Percentiles rank a stretch among this genome's conserved stretches.
Evolutionary conservation across 2,113 vertebrate genomes (phyloP).

Genomic region (Pedionomus torquatus): DNA sequence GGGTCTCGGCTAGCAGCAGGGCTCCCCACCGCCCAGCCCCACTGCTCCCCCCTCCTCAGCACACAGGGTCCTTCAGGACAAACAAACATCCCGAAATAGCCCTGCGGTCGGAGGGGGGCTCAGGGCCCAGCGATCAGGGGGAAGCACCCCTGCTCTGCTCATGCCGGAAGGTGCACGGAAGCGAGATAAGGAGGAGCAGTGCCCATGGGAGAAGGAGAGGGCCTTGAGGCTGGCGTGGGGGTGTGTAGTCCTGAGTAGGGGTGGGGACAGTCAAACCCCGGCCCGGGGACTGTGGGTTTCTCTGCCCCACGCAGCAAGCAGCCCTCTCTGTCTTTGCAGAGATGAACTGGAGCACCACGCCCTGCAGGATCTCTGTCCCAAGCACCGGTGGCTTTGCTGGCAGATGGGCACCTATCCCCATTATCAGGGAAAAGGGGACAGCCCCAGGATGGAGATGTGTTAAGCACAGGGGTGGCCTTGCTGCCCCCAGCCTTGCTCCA

Average conservation of each 20-base stretch:
- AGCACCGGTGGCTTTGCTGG: neutral
- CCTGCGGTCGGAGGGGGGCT: neutral
- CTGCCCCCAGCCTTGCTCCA: neutral
- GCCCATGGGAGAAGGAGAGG: neutral
- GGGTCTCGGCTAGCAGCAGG: neutral
- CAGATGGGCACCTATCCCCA: fast-evolving
- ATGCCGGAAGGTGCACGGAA: slow-evolving; percentile 32
- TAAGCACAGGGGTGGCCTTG: neutral
- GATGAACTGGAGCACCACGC: neutral
- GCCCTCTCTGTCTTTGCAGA: fast-evolving
- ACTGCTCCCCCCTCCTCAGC: neutral
- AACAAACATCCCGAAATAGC: slow-evolving; percentile 63
- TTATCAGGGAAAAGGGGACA: neutral
- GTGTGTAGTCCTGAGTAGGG: neutral
- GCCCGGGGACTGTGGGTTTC: neutral
- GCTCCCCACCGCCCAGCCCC: fast-evolving
- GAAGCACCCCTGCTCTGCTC: slow-evolving; percentile 38
- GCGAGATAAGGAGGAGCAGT: slow-evolving; percentile 51
- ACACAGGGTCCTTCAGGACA: neutral
- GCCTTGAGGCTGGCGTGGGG: neutral
- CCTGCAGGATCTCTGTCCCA: neutral
- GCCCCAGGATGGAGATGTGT: neutral
- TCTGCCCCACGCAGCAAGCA: neutral
- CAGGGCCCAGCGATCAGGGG: neutral
- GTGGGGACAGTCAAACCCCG: neutral